These are phyloP conservation scores for Rhingia rostrata DNA, from an alignment of 2,888 invertebrate species.

Conservation along the genomic window DNA sequence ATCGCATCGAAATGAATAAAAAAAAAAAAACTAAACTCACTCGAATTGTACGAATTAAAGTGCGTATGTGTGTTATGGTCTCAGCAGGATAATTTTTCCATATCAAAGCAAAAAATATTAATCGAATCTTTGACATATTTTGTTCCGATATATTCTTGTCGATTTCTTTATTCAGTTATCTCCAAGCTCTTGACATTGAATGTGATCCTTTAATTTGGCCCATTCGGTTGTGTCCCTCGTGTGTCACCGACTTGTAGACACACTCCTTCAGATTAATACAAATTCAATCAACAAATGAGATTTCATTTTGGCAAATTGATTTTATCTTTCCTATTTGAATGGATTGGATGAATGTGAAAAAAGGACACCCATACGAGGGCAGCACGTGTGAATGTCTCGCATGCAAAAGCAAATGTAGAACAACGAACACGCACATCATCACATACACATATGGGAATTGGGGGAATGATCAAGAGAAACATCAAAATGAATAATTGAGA, in stretches of 20 bases:
- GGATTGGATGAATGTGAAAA: constrained; percentile 6
- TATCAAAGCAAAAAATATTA: constrained; percentile 1
- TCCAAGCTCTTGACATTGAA: neutral
- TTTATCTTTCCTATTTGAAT: constrained; percentile 36
- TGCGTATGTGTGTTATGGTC: neutral
- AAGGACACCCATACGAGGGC: constrained; percentile 13
- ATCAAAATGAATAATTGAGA: constrained; percentile 60
- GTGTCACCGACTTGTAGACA: neutral
- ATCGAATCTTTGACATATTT: constrained; percentile 13
- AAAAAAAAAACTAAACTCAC: constrained; percentile 28
- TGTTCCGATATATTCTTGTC: constrained; percentile 1
- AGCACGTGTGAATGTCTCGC: constrained; percentile 23
- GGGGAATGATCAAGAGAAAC: constrained; percentile 32
- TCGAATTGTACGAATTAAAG: constrained; percentile 11
- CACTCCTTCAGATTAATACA: constrained; percentile 42
- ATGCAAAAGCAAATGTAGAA: neutral
- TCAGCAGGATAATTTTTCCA: constrained; percentile 10
- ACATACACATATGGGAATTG: neutral
- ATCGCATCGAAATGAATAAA: constrained; percentile 31
- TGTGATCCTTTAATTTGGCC: constrained; percentile 38
- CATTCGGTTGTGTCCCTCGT: neutral
- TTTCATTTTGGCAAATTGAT: constrained; percentile 66
- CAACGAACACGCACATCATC: neutral
- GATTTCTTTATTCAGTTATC: constrained; percentile 1
- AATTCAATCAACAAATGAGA: constrained; percentile 71